Evolutionary conservation across 2,888 invertebrate species (phyloP).

Genomic region (Orchesellides sinensis): DNA sequence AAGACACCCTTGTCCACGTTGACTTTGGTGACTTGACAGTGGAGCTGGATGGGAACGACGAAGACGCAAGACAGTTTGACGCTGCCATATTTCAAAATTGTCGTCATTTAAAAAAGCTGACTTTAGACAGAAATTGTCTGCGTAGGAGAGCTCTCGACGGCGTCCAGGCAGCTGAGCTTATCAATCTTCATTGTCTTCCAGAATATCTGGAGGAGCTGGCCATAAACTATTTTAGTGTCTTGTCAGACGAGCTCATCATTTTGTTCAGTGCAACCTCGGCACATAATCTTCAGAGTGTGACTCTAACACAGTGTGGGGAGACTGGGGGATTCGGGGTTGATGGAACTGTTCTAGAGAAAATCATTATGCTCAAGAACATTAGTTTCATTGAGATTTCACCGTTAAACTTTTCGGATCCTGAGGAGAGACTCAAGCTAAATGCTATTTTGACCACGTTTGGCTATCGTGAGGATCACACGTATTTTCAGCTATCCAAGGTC

Average conservation of each 20-base stretch:
- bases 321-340: conserved; percentile 66
- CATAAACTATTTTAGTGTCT: conserved; percentile 70
- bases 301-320: conserved; percentile 69
- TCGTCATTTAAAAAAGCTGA: conserved; percentile 60
- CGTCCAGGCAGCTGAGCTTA: conserved; percentile 53
- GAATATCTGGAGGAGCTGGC: conserved; percentile 65
- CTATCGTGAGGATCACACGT: conserved; percentile 64
- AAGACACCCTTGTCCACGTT: conserved; percentile 48
- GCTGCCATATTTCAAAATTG: conserved; percentile 59
- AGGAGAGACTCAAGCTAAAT: conserved; percentile 66
- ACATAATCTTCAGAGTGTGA: conserved; percentile 50
- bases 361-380: conserved; percentile 59
- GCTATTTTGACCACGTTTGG: conserved; percentile 70
- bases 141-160: conserved; percentile 46
- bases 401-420: conserved; percentile 62
- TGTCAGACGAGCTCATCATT: conserved; percentile 68
- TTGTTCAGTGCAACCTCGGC: conserved; percentile 41
- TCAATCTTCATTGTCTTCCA: conserved; percentile 69
- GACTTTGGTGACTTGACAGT: conserved; percentile 72
- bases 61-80: conserved; percentile 60
- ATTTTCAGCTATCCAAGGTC: conserved; percentile 66
- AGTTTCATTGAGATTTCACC: conserved; percentile 70
- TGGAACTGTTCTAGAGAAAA: conserved; percentile 68
- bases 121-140: conserved; percentile 67
- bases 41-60: conserved; percentile 59